phyloP scores from a whole-genome alignment of 2,113 vertebrate genomes.

The Bubalus kerabau region DNA sequence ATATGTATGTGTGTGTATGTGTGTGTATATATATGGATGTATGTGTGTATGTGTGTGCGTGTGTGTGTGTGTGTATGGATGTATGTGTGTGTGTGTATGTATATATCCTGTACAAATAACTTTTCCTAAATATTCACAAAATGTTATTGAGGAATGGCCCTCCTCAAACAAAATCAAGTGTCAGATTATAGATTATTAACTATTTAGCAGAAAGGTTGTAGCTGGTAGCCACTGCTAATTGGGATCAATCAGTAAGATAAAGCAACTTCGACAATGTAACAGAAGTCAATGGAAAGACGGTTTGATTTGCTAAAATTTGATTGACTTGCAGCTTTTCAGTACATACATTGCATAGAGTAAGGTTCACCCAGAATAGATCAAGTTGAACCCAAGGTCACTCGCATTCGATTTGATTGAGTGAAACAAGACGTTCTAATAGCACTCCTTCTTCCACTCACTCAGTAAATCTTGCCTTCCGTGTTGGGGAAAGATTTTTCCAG shows the following conservation, averaged over 20 bases:
- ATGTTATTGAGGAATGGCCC: neutral
- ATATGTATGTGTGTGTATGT: rapidly evolving
- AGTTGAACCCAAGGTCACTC: neutral
- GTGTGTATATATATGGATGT: rapidly evolving
- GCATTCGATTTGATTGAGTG: neutral
- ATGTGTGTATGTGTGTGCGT: no score
- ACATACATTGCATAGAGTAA: neutral
- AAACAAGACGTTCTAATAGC: neutral
- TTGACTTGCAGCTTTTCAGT: neutral
- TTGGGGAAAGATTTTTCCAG: slow-evolving; percentile 43
- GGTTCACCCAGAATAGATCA: neutral
- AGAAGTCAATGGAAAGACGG: neutral
- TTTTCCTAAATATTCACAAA: neutral
- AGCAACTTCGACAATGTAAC: neutral
- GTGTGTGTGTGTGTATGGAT: rapidly evolving
- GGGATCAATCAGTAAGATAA: slow-evolving; percentile 43
- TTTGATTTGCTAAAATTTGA: slow-evolving; percentile 14
- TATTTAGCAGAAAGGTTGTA: slow-evolving; percentile 10
- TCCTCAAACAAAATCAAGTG: neutral
- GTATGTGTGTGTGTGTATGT: rapidly evolving
- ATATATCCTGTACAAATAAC: neutral
- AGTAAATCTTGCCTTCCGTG: slow-evolving; percentile 14
- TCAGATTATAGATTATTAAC: neutral
- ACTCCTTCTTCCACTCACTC: neutral
- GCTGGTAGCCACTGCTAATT: slow-evolving; percentile 13